Conservation (phyloP, 2,888 invertebrate genomes). For the Habroteleia sp. region DNA sequence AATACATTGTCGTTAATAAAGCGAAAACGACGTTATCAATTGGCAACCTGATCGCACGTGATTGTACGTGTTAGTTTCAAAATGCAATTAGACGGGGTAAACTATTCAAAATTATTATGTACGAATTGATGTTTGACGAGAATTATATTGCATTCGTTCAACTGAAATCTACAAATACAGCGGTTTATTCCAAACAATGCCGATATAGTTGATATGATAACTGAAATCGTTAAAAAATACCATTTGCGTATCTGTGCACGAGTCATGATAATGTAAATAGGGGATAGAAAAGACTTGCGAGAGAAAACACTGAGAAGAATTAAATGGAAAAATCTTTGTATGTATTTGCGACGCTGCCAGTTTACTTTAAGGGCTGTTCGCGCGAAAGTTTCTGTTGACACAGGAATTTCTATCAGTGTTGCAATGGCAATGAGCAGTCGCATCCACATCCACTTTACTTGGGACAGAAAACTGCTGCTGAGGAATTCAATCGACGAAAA, state of each 20-base stretch:
- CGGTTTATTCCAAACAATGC: neutral
- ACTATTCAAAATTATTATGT: slow-evolving; percentile 17
- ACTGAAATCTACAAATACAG: neutral
- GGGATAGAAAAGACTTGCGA: neutral
- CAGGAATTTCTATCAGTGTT: slow-evolving; percentile 42
- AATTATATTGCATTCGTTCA: neutral
- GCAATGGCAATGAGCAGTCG: slow-evolving; percentile 22
- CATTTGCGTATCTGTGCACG: no score
- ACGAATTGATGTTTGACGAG: neutral
- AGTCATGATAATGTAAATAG: neutral
- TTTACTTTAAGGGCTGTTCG: slow-evolving; percentile 3
- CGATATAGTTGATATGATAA: no score
- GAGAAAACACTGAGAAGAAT: neutral
- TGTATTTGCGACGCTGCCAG: neutral
- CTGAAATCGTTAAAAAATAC: no score
- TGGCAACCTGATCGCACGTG: slow-evolving; percentile 14
- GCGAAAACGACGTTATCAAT: slow-evolving; percentile 36
- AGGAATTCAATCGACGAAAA: slow-evolving; percentile 29
- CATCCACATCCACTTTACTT: neutral
- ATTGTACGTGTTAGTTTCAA: slow-evolving; percentile 22
- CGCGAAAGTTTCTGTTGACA: slow-evolving; percentile 32
- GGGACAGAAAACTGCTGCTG: slow-evolving; percentile 7
- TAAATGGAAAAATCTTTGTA: slow-evolving; percentile 8
- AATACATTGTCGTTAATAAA: slow-evolving; percentile 24
- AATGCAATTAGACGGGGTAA: slow-evolving; percentile 10